A percentile compares a stretch with the other conserved stretches of the same genome.
Evolutionary conservation across 2,113 vertebrate genomes (phyloP).

Genomic region (Falco punctatus): DNA sequence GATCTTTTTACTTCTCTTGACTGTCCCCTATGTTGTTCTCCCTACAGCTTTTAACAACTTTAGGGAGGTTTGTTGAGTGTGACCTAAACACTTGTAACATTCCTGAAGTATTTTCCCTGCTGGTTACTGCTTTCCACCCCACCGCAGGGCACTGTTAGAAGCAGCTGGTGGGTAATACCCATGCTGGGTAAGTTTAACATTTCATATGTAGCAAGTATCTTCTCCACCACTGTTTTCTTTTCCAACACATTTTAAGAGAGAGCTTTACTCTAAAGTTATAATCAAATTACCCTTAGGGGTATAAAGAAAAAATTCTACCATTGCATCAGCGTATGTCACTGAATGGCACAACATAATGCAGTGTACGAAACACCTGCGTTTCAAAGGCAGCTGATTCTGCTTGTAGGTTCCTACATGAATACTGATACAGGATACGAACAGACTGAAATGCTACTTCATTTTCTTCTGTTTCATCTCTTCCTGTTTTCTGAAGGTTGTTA

Average conservation of each 20-base stretch:
- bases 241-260: background rate
- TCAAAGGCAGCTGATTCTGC: background rate
- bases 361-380: background rate
- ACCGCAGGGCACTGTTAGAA: background rate
- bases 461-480: conserved; percentile 65
- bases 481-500: conserved; percentile 72
- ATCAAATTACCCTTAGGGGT: background rate
- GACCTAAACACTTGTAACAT: background rate
- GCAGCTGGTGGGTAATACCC: background rate
- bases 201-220: background rate
- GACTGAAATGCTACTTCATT: conserved; percentile 11
- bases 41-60: background rate
- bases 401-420: background rate
- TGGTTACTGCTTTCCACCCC: background rate
- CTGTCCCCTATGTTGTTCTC: background rate
- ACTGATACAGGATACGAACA: background rate
- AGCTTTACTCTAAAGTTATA: background rate
- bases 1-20: background rate
- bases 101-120: background rate
- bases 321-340: background rate
- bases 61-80: background rate
- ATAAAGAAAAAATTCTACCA: background rate
- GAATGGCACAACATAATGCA: background rate
- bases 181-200: background rate
- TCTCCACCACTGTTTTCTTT: background rate